phyloP scores from a whole-genome alignment of 2,797 vertebrate genomes.

The Sparidentex hasta region DNA sequence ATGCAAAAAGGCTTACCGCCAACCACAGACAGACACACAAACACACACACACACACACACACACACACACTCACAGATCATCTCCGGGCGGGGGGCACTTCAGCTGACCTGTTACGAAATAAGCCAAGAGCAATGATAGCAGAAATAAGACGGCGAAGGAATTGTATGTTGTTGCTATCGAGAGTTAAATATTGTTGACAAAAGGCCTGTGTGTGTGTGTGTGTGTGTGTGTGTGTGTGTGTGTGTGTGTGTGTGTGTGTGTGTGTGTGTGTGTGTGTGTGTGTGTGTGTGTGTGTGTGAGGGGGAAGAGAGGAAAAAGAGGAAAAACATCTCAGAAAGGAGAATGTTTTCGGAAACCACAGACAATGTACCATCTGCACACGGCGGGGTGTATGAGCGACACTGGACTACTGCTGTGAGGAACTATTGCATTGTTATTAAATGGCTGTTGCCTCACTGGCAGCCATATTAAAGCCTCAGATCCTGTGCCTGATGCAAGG shows the following conservation, averaged over 20 bases:
- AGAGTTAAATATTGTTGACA: conserved; percentile 61
- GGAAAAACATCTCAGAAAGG: conserved; percentile 60
- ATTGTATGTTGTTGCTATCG: conserved; percentile 58
- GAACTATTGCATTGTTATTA: conserved; percentile 87
- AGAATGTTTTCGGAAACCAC: conserved; percentile 80
- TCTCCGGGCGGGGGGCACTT: conserved; percentile 56
- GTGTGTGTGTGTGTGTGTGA: conserved; percentile 24
- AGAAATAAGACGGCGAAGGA: conserved; percentile 39
- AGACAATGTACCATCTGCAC: conserved; percentile 88
- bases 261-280: conserved; percentile 1
- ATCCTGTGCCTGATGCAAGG: conserved; percentile 77
- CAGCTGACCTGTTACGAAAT: conserved; percentile 75
- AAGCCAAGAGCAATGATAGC: conserved; percentile 39
- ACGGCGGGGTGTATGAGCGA: conserved; percentile 79
- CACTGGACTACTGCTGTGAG: conserved; percentile 84
- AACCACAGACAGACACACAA: conserved; percentile 39
- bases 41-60: conserved; percentile 23
- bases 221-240: conserved; percentile 20
- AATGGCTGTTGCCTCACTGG: conserved; percentile 83
- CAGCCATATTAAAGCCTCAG: conserved; percentile 84
- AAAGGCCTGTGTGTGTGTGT: conserved; percentile 32
- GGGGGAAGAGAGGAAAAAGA: conserved; percentile 38
- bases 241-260: conserved; percentile 23
- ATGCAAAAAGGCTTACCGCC: conserved; percentile 66
- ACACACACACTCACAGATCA: conserved; percentile 42